Percentiles rank a stretch among this genome's conserved stretches.
Conservation (phyloP, 2,888 invertebrate genomes). For the Drosophila helvetica region DNA sequence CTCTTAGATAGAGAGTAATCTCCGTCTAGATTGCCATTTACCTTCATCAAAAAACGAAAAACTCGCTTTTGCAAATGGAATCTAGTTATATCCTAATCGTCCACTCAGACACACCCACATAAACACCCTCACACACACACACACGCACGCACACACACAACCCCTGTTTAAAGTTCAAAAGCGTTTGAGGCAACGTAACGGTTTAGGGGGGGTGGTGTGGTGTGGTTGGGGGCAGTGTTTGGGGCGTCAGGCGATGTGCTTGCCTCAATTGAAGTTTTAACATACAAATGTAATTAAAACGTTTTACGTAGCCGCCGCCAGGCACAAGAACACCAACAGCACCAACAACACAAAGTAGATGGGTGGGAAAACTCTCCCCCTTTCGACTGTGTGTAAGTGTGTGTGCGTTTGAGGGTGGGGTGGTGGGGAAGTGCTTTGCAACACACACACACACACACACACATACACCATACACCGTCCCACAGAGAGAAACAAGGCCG, state of each 20-base stretch:
- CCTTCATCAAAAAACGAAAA: constrained; percentile 76
- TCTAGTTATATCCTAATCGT: constrained; percentile 77
- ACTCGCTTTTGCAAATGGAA: constrained; percentile 66
- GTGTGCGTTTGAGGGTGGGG: constrained; percentile 50
- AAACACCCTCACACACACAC: constrained; percentile 24
- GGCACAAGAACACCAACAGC: constrained; percentile 45
- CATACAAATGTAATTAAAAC: constrained; percentile 80
- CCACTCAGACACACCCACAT: constrained; percentile 54
- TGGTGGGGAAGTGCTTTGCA: constrained; percentile 56
- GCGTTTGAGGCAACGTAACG: constrained; percentile 59
- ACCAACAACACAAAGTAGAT: constrained; percentile 55
- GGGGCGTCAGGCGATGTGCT: constrained; percentile 19
- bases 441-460: constrained; percentile 30
- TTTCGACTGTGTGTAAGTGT: constrained; percentile 28
- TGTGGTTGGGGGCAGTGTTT: constrained; percentile 14
- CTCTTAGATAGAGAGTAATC: constrained; percentile 16
- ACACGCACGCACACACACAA: constrained; percentile 30
- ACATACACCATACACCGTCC: constrained; percentile 17
- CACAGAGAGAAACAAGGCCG: constrained; percentile 50
- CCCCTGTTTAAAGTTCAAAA: constrained; percentile 74
- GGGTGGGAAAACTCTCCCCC: constrained; percentile 38
- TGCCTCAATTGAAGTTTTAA: constrained; percentile 78
- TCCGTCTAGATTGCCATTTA: constrained; percentile 66
- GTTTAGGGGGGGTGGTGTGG: constrained; percentile 16
- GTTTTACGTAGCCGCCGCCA: constrained; percentile 76